These are phyloP conservation scores for Steinernema hermaphroditum DNA, from an alignment of 2,888 invertebrate species.

Conservation along the genomic window DNA sequence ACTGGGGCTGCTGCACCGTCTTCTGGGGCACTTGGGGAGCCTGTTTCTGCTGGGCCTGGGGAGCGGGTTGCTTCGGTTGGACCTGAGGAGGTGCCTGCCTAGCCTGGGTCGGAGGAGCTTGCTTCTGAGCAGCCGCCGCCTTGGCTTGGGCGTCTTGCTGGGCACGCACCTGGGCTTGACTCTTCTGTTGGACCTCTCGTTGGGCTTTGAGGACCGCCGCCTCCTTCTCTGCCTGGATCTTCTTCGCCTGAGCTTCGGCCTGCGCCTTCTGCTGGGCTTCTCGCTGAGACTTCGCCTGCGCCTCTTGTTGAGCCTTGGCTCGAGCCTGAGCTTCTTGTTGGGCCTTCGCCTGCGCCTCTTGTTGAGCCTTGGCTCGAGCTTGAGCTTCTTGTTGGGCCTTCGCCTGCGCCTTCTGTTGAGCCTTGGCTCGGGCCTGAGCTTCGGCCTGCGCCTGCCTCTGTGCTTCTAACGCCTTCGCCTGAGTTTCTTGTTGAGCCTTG, in stretches of 20 bases:
- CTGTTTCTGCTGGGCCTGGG: slow-evolving; percentile 31
- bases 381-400: slow-evolving; percentile 1
- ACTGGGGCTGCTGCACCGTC: slow-evolving; percentile 21
- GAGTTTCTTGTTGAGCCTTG: slow-evolving; percentile 9
- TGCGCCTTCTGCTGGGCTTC: slow-evolving; percentile 39
- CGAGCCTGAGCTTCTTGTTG: slow-evolving; percentile 27
- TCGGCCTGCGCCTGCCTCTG: slow-evolving; percentile 38
- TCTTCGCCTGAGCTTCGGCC: slow-evolving; percentile 39
- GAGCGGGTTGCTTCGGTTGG: not conserved
- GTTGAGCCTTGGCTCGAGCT: slow-evolving; percentile 5
- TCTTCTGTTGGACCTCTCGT: slow-evolving; percentile 35
- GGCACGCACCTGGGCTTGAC: slow-evolving; percentile 28
- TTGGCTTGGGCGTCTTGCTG: slow-evolving; percentile 31
- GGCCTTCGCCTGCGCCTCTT: not conserved
- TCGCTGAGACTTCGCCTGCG: slow-evolving; percentile 35
- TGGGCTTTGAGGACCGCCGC: slow-evolving; percentile 36
- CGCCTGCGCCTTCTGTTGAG: slow-evolving; percentile 32
- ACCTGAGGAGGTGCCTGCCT: not conserved
- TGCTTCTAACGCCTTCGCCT: slow-evolving; percentile 35
- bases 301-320: slow-evolving; percentile 32
- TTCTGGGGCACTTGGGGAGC: slow-evolving; percentile 36
- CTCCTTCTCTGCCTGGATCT: slow-evolving; percentile 4
- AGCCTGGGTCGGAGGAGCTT: slow-evolving; percentile 10
- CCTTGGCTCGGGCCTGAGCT: too few relatives aligned
- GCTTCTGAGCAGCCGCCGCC: slow-evolving; percentile 34